A percentile compares a stretch with the other conserved stretches of the same genome.
phyloP scores from a whole-genome alignment of 2,113 vertebrate species.

The Paramisgurnus dabryanus region DNA sequence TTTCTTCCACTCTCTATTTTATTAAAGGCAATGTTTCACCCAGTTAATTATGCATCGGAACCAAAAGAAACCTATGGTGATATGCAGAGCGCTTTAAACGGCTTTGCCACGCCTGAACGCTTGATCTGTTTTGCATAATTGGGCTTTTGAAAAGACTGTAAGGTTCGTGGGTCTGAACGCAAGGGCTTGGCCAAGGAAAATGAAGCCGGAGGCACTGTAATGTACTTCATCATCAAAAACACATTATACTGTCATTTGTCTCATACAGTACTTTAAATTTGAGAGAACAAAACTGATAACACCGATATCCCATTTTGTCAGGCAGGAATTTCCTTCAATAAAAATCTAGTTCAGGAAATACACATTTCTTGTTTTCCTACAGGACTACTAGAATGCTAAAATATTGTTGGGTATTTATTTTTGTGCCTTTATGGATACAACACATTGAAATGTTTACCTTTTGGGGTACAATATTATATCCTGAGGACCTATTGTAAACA shows the following conservation, averaged over 20 bases:
- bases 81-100: slow-evolving; percentile 40
- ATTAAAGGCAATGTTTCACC: slow-evolving; percentile 35
- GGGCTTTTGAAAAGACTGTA: slow-evolving; percentile 36
- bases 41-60: slow-evolving; percentile 20
- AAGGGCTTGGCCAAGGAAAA: slow-evolving; percentile 34
- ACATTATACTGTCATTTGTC: slow-evolving; percentile 2
- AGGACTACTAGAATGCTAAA: too few relatives aligned
- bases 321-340: slow-evolving; percentile 15
- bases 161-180: slow-evolving; percentile 16
- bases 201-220: slow-evolving; percentile 4
- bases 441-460: too few relatives aligned
- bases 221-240: slow-evolving; percentile 32
- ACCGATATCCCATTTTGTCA: slow-evolving; percentile 11
- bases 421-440: too few relatives aligned
- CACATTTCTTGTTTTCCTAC: too few relatives aligned
- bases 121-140: slow-evolving; percentile 54
- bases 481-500: too few relatives aligned
- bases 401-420: too few relatives aligned
- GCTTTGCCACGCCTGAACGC: slow-evolving; percentile 49
- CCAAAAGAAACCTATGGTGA: slow-evolving; percentile 27
- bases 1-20: slow-evolving; percentile 12
- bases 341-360: slow-evolving; percentile 1
- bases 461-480: too few relatives aligned
- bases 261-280: not conserved
- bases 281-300: slow-evolving; percentile 24